Base-by-base conservation (phyloP, 2,888 invertebrate species). In the Epinotia ramella region DNA sequence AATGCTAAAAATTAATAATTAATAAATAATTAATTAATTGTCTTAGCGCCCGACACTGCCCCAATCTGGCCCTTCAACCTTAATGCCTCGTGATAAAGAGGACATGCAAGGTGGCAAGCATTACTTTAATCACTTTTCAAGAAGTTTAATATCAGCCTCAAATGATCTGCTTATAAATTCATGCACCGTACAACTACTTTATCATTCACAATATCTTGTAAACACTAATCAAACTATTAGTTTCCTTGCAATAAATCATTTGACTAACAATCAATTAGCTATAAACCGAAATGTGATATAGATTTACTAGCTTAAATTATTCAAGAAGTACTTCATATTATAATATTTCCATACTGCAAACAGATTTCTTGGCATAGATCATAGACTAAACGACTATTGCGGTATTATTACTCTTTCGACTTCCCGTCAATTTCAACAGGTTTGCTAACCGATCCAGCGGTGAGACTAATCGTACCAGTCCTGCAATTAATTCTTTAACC, bases 391-490 rank as follows among this genome's bases (percentile, higher is more conserved):
- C 76, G 78, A 79, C 79, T 77, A 12, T 49, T 79, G 80, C 77
- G 76, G 80, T 82, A 73, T 72, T 79, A 79, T 80, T 79, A 81
- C 77, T 77, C 78, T 78, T 79, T 81, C 77, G 67, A 81, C 82
- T 84, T 85, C 85, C 85, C 83, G 82, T 78, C 79, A 77, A 75
- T 79, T 76, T 74, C 79, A 79, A 77, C 75, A 79, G 53, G 53
- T 66, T 73, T 73, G 72, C 53, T 57, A 76, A 78, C 76, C 62
- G 65, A 63, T n/a, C 66, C 49, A 44, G 57, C 59, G 59, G 40
- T 40, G 7, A 12, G 44, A 71, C 20, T 66, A 70, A 75, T 75
- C 16, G 53, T n/a, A 40, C 65, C 56, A 70, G 70, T 24, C 13
- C 12, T 40, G 64, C n/a, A 40, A 70, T 70, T 74, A 74, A 59